Conservation (phyloP, 2,113 vertebrate species). For the Coryphaenoides rupestris region DNA sequence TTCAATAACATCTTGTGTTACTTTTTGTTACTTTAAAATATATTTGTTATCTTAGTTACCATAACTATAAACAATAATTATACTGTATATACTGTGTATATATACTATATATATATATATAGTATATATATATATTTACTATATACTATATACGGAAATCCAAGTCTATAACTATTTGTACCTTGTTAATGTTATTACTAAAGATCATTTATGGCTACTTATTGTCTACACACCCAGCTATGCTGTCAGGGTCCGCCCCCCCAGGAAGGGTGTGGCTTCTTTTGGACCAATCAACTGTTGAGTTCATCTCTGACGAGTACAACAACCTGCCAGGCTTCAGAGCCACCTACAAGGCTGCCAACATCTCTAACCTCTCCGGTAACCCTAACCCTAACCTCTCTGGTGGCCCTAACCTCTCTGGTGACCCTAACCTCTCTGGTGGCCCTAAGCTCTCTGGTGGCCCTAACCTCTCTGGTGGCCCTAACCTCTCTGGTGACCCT, state of each 20-base stretch:
- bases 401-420: no score
- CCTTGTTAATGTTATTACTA: neutral
- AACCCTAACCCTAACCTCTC: slow-evolving; percentile 45
- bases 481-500: no score
- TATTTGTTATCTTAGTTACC: no score
- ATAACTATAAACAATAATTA: no score
- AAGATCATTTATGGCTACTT: neutral
- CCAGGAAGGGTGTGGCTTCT: slow-evolving; percentile 77
- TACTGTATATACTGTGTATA: no score
- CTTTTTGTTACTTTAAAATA: no score
- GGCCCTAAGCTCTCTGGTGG: no score
- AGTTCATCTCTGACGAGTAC: slow-evolving; percentile 72
- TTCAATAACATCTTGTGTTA: no score
- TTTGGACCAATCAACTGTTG: slow-evolving; percentile 77
- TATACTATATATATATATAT: neutral
- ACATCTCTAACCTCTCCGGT: slow-evolving; percentile 73
- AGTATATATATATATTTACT: neutral
- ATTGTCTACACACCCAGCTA: slow-evolving; percentile 65
- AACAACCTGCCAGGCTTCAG: slow-evolving; percentile 76
- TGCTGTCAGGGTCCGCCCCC: slow-evolving; percentile 70
- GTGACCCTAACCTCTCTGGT: no score
- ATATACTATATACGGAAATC: no score
- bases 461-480: no score
- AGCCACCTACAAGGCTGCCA: slow-evolving; percentile 70
- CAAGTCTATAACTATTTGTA: neutral